phyloP scores from a whole-genome alignment of 1,140 invertebrate species.

The Zaprionus ghesquierei region DNA sequence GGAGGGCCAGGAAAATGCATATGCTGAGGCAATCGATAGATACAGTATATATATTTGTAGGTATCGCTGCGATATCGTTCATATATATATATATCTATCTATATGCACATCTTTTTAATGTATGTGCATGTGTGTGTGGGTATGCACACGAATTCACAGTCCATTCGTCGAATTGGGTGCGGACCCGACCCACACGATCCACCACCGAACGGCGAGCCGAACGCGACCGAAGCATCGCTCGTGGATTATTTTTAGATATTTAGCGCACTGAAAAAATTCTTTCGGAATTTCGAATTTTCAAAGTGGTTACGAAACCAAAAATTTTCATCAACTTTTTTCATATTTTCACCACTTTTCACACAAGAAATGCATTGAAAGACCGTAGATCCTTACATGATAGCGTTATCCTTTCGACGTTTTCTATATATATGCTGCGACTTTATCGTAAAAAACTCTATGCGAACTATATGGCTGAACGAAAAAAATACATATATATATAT shows the following conservation, averaged over 20 bases:
- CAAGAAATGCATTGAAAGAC: not conserved
- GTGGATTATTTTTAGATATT: slow-evolving; percentile 79
- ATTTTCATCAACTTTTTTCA: slow-evolving; percentile 60
- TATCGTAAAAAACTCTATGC: slow-evolving; percentile 61
- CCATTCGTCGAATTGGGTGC: slow-evolving; percentile 74
- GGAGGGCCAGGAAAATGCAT: slow-evolving; percentile 58
- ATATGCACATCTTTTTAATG: slow-evolving; percentile 47
- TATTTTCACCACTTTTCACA: slow-evolving; percentile 47
- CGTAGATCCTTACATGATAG: slow-evolving; percentile 62
- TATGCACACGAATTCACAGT: slow-evolving; percentile 65
- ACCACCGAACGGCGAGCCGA: slow-evolving; percentile 25
- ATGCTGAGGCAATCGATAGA: slow-evolving; percentile 17
- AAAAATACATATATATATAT: slow-evolving; percentile 50
- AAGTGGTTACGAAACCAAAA: slow-evolving; percentile 81
- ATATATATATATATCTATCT: slow-evolving; percentile 38
- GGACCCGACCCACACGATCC: slow-evolving; percentile 56
- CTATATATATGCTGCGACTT: slow-evolving; percentile 58
- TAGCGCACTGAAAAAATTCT: slow-evolving; percentile 81
- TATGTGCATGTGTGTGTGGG: slow-evolving; percentile 39
- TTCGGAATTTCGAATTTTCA: slow-evolving; percentile 71
- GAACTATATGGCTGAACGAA: slow-evolving; percentile 66
- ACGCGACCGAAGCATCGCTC: slow-evolving; percentile 54
- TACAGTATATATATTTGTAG: slow-evolving; percentile 20
- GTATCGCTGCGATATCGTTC: slow-evolving; percentile 27
- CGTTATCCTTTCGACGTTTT: slow-evolving; percentile 77